Evolutionary conservation across 2,113 vertebrate genomes (phyloP), one percentile per base, ranked within the genome.

Genomic region (Ptychochromis oligacanthus): DNA sequence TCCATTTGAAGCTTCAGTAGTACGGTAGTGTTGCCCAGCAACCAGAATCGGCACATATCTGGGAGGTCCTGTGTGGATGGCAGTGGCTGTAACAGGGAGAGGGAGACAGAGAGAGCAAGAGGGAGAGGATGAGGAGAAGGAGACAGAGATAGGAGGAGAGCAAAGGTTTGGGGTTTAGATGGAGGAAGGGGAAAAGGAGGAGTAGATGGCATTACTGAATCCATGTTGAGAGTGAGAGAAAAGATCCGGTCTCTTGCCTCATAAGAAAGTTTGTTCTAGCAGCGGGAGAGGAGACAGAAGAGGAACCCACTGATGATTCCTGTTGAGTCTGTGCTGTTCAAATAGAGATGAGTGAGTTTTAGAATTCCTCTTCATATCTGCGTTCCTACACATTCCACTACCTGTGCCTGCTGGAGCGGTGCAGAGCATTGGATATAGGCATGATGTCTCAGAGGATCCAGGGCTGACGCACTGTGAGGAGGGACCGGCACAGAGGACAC

Each of bases 21-120:
- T 94, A 93, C 86, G 86, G 88, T 90, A 92, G 90, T 96, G 95
- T 96, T 96, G 94, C 95, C 93, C 81, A 61, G 95, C 94, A 96
- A 96, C 95, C 93, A 17, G 87, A 88, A 86, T 94, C 89, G 65
- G 94, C 90, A 94, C 93, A 95, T 94, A 93, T 95, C 92, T 92
- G 92, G 88, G 90, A 93, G 92, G 93, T 94, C 92, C 93, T 92
- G 91, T 78, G 92, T 89, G 90, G 92, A 95, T 93, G 91, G 86
- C 90, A 91, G 94, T 75, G 83, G 91, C 86, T 86, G 88, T 84
- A 88, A 74, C 82, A 82, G 65, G 22, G 77, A 82, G 82, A 89
- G 74, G 38, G 82, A 89, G 77, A 78, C 59, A 8, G 85, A 85
- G 76, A 80, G 81, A 80, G 84, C 28, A 81, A 59, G 79, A 89